These are phyloP conservation scores for Labeo calbasu DNA, from an alignment of 2,797 vertebrate species.

Conservation along the genomic window DNA sequence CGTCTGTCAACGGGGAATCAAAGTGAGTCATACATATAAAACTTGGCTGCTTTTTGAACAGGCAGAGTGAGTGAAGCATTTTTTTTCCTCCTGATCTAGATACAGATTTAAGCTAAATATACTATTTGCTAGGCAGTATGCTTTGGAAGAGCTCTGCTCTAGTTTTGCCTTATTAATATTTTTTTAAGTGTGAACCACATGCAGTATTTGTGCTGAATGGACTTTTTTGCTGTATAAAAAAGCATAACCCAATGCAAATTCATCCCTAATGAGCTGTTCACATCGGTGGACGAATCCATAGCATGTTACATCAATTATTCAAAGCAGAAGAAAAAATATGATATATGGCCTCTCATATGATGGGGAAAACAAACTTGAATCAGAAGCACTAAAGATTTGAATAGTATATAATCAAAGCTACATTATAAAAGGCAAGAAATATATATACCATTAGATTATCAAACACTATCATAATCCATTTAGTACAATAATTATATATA, in stretches of 20 bases:
- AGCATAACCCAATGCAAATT: constrained; percentile 4
- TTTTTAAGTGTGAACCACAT: constrained; percentile 16
- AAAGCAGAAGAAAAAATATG: background rate
- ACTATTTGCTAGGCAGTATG: background rate
- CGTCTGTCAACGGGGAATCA: background rate
- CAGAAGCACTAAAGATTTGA: background rate
- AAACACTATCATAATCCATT: no score
- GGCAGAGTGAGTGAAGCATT: background rate
- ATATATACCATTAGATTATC: no score
- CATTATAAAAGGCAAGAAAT: background rate
- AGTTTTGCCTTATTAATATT: background rate
- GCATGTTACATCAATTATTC: background rate
- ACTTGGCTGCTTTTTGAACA: background rate
- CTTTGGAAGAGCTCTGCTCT: background rate
- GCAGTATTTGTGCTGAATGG: constrained; percentile 15
- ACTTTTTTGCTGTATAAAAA: constrained; percentile 1
- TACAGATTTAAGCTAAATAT: background rate
- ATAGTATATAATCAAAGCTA: background rate
- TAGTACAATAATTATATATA: no score
- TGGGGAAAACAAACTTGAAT: background rate
- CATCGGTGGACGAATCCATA: background rate
- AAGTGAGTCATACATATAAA: background rate
- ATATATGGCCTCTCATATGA: background rate
- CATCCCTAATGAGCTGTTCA: constrained; percentile 1
- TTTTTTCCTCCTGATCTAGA: background rate